Evolutionary conservation across 2,888 invertebrate species (phyloP).

Genomic region (Neoitamus cyanurus): DNA sequence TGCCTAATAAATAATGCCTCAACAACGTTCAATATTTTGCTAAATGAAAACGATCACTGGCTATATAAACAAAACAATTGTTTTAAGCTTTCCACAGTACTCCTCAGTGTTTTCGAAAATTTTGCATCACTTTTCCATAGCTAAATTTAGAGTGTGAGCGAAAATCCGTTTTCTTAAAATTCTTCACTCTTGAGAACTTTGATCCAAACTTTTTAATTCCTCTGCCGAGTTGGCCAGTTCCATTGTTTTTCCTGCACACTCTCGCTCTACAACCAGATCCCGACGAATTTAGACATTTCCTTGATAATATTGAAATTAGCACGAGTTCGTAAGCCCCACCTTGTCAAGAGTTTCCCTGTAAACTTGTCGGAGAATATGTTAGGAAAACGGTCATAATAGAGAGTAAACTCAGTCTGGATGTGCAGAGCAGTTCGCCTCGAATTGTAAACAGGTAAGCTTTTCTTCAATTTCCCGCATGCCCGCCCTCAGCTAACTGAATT

Average conservation of each 20-base stretch:
- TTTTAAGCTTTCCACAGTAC: background rate
- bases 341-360: constrained; percentile 30
- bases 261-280: background rate
- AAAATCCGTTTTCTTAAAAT: constrained; percentile 4
- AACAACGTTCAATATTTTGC: constrained; percentile 30
- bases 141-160: constrained; percentile 28
- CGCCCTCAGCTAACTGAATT: background rate
- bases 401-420: background rate
- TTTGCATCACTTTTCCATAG: constrained; percentile 17
- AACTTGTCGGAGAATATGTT: constrained; percentile 1
- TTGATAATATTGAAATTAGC: constrained; percentile 11
- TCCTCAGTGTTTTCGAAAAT: constrained; percentile 18
- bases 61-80: constrained; percentile 33
- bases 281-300: constrained; percentile 9
- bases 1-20: constrained; percentile 4
- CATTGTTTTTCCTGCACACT: background rate
- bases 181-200: constrained; percentile 7
- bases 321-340: constrained; percentile 36
- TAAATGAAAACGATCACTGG: constrained; percentile 20
- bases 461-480: background rate
- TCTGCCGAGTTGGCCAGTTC: background rate
- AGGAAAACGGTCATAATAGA: background rate
- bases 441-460: constrained; percentile 16
- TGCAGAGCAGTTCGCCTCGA: background rate
- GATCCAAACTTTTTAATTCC: background rate